Percentiles rank a stretch among this genome's conserved stretches.
phyloP scores from a whole-genome alignment of 2,113 vertebrate genomes.

The Telmatochromis brichardi region DNA sequence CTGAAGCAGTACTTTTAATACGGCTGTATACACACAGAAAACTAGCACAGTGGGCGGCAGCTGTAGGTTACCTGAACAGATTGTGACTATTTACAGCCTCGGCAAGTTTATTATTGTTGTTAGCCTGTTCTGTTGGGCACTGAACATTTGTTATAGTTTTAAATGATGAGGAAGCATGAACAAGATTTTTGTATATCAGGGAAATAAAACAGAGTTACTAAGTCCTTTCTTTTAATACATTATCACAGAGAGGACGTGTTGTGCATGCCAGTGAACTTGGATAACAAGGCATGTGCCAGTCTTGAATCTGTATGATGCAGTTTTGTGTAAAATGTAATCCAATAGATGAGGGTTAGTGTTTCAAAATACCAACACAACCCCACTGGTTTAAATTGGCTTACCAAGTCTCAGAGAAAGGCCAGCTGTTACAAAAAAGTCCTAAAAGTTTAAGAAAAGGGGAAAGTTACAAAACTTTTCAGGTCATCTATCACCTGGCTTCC shows the following conservation, averaged over 20 bases:
- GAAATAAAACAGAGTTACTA: neutral
- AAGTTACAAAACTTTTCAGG: conserved; percentile 1
- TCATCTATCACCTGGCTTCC: conserved; percentile 39
- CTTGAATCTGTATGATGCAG: neutral
- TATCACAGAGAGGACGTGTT: neutral
- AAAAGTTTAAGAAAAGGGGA: conserved; percentile 11
- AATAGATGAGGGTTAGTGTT: neutral
- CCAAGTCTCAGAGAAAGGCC: neutral
- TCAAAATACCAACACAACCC: neutral
- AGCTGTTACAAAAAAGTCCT: neutral
- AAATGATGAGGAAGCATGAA: neutral
- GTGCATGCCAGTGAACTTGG: neutral
- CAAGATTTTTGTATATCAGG: neutral
- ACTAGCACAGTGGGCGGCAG: neutral
- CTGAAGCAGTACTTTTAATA: neutral
- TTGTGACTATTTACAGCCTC: neutral
- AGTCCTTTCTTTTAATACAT: neutral
- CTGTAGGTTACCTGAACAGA: neutral
- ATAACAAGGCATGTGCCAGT: neutral
- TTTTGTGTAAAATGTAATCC: neutral
- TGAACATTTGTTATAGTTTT: neutral
- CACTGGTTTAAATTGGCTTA: neutral
- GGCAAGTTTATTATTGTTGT: neutral
- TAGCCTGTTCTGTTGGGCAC: neutral
- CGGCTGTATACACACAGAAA: neutral